Evolutionary conservation across 2,888 invertebrate species (phyloP).

Genomic region (Liodrosophila aerea): DNA sequence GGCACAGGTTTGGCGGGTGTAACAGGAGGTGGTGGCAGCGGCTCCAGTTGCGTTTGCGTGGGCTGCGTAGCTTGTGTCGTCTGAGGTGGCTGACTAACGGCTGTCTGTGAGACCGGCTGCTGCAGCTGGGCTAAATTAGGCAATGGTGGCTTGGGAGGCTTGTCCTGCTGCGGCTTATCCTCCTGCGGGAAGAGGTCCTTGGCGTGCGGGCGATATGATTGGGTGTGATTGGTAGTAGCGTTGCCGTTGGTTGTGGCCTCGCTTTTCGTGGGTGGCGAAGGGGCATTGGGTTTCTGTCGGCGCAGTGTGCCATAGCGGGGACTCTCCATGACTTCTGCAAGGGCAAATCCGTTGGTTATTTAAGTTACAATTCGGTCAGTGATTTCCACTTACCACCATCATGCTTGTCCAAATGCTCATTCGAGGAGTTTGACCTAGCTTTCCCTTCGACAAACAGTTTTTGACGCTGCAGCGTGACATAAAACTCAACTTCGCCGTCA

Average conservation of each 20-base stretch:
- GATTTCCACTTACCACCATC: slow-evolving; percentile 68
- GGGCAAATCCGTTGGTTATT: no score
- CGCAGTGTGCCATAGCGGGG: slow-evolving; percentile 79
- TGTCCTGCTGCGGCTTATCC: slow-evolving; percentile 55
- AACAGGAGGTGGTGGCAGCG: slow-evolving; percentile 61
- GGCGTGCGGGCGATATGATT: slow-evolving; percentile 56
- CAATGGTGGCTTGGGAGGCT: slow-evolving; percentile 76
- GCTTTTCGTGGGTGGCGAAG: slow-evolving; percentile 73
- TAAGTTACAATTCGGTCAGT: no score
- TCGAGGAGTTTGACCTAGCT: slow-evolving; percentile 80
- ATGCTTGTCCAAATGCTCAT: slow-evolving; percentile 74
- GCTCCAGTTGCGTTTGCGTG: slow-evolving; percentile 46
- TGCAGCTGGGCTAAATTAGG: slow-evolving; percentile 74
- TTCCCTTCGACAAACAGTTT: slow-evolving; percentile 84
- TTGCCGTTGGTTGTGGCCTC: slow-evolving; percentile 48
- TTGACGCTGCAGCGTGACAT: slow-evolving; percentile 85
- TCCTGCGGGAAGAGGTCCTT: slow-evolving; percentile 75
- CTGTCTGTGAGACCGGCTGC: slow-evolving; percentile 24
- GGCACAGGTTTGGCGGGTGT: slow-evolving; percentile 79
- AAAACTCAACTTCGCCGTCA: slow-evolving; percentile 88
- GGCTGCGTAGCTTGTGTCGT: slow-evolving; percentile 46
- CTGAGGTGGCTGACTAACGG: slow-evolving; percentile 21
- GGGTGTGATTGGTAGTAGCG: slow-evolving; percentile 33
- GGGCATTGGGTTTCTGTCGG: slow-evolving; percentile 76
- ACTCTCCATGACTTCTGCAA: slow-evolving; percentile 75